Conservation (phyloP, 2,113 vertebrate genomes). For the Ochotona princeps region DNA sequence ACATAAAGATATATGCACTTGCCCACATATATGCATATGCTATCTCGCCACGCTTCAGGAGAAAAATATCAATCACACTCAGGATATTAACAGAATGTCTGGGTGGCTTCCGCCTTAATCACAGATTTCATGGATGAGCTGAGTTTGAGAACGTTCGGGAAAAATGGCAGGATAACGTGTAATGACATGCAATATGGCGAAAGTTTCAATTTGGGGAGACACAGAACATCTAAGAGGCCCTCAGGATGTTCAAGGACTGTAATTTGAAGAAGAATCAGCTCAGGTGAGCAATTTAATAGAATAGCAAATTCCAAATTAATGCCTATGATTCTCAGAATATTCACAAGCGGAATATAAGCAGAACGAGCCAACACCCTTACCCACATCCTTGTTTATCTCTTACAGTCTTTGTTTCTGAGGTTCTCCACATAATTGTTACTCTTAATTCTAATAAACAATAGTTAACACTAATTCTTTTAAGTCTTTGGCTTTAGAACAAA, state of each 20-base stretch:
- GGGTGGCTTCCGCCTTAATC: slow-evolving; percentile 62
- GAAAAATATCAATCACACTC: slow-evolving; percentile 78
- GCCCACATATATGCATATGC: slow-evolving; percentile 75
- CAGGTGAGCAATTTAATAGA: background rate
- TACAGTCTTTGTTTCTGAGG: background rate
- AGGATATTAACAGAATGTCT: slow-evolving; percentile 77
- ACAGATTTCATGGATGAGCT: slow-evolving; percentile 65
- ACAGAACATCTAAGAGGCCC: background rate
- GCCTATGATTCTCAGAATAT: background rate
- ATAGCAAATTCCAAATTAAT: background rate
- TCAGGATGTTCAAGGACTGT: background rate
- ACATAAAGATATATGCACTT: slow-evolving; percentile 76
- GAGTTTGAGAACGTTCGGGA: slow-evolving; percentile 67
- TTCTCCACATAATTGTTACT: background rate
- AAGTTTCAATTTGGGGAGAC: slow-evolving; percentile 15
- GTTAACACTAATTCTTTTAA: slow-evolving; percentile 8
- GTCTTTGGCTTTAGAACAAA: background rate
- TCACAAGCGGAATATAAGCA: background rate
- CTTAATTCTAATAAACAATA: background rate
- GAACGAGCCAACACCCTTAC: background rate
- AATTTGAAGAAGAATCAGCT: background rate
- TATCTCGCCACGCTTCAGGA: slow-evolving; percentile 56
- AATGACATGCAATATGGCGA: background rate
- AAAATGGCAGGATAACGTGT: slow-evolving; percentile 61
- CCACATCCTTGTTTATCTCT: background rate